Conservation (phyloP, 1,140 invertebrate genomes). For the Camponotus floridanus region DNA sequence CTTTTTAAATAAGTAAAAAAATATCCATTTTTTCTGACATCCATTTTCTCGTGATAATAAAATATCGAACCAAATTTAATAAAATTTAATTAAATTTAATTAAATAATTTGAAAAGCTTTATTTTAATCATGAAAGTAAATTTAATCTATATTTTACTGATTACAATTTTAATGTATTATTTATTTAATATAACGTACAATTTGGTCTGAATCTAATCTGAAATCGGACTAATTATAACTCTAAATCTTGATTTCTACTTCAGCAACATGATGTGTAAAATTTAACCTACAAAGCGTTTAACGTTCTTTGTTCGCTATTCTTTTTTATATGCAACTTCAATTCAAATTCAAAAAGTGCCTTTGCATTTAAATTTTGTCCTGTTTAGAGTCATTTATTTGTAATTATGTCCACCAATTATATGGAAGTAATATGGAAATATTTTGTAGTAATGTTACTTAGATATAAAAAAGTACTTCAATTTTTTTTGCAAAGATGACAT, state of each 20-base stretch:
- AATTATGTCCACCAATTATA: not conserved
- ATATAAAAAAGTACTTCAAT: not conserved
- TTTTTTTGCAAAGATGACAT: not conserved
- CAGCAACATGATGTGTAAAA: not conserved
- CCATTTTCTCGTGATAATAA: no score
- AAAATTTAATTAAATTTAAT: not conserved
- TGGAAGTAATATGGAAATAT: not conserved
- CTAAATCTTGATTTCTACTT: constrained; percentile 14
- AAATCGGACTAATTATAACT: constrained; percentile 13
- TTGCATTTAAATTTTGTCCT: not conserved
- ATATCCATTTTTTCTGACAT: not conserved
- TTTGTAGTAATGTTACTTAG: not conserved
- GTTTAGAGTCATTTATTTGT: not conserved
- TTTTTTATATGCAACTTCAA: not conserved
- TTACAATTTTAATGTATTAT: constrained; percentile 19
- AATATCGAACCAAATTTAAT: not conserved
- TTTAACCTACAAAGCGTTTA: not conserved
- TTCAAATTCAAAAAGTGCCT: not conserved
- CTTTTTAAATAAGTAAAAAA: constrained; percentile 13
- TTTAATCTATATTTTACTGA: not conserved
- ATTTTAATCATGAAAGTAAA: not conserved
- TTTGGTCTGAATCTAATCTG: constrained; percentile 8
- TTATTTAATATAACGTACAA: constrained; percentile 17
- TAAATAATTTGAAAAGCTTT: not conserved
- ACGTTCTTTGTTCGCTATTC: no score